Percentiles rank a stretch among this genome's conserved stretches.
Conservation (phyloP, 2,797 vertebrate species). For the Coccyzus lansbergi region DNA sequence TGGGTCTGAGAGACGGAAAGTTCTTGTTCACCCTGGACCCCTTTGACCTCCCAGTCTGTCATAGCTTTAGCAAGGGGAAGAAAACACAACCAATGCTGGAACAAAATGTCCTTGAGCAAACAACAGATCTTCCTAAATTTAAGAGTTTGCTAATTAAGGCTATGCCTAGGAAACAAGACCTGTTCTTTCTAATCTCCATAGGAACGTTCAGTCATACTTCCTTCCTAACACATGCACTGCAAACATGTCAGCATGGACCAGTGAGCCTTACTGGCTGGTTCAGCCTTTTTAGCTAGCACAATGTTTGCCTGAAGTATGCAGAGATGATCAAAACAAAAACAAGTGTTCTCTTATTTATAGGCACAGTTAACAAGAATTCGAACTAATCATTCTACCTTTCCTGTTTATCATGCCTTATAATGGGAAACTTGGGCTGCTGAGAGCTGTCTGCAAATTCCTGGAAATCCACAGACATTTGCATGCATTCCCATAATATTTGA, state of each 20-base stretch:
- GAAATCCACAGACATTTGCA: neutral
- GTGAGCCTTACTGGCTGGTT: neutral
- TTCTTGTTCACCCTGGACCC: neutral
- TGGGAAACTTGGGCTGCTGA: neutral
- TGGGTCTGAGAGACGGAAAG: neutral
- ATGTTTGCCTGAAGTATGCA: neutral
- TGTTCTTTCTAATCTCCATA: slow-evolving; percentile 34
- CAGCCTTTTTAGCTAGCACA: neutral
- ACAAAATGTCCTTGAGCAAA: slow-evolving; percentile 41
- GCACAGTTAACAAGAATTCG: neutral
- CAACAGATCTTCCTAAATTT: slow-evolving; percentile 5
- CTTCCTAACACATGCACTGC: slow-evolving; percentile 43
- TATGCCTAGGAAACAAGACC: slow-evolving; percentile 13
- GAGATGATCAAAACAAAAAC: neutral
- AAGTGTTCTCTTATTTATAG: neutral
- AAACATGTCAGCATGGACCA: neutral
- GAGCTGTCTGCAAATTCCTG: neutral
- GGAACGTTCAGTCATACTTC: slow-evolving; percentile 38
- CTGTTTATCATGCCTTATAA: neutral
- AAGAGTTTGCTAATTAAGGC: slow-evolving; percentile 40
- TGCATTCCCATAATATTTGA: neutral
- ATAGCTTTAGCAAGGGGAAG: neutral
- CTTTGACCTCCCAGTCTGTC: neutral
- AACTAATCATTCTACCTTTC: neutral
- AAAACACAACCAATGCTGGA: slow-evolving; percentile 36